Evolutionary conservation across 2,113 vertebrate species (phyloP), one percentile per base, ranked within the genome.

Genomic region (Stegastes partitus): DNA sequence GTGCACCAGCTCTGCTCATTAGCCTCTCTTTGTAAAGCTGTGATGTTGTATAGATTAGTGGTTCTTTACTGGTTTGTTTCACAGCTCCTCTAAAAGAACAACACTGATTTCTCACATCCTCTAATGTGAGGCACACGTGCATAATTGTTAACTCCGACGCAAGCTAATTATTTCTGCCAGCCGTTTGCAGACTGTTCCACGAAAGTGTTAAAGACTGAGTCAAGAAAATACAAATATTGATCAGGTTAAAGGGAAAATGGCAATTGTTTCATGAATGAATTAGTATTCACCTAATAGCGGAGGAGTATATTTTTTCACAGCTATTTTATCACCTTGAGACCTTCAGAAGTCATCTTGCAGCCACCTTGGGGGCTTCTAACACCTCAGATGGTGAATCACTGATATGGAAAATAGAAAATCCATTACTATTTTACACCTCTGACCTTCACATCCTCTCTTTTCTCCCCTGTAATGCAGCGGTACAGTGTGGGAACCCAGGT

Each of bases 401-500:
- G 83, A 79, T 72, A 88, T 83, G 69, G 75, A 86, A 87, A 88
- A 89, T 74, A 82, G 47, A 75, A 79, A 85, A 81, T 83, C 64
- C 65, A 85, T 87, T 76, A 68, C 79, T 68, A 25, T 82, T 83
- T 73, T 75, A 75, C 79, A 66, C 77, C 66, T 65, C 42, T 84
- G 68, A 91, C 80, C 62, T 87, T 84, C 75, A 78, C 58, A 68
- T 77, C 28, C 39, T 64, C 22, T 76, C 42, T 57, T 55, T 23
- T 72, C 37, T 55, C 31, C 18, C 25, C 5, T 75, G n/a, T 76
- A 18, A 74, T 88, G n/a, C 74, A 99, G 98, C 98, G 84, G 94
- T 99, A 18, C 97, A 98, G 23, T 99, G 98, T 85, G 96, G 96
- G 22, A 99, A 99, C 68, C 97, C 98, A 68, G 96, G 96, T 72